Evolutionary conservation across 92 coral and sea anemone species (phyloP), one percentile per base, ranked within the genome.

Genomic region (Zoanthus sansibaricus): DNA sequence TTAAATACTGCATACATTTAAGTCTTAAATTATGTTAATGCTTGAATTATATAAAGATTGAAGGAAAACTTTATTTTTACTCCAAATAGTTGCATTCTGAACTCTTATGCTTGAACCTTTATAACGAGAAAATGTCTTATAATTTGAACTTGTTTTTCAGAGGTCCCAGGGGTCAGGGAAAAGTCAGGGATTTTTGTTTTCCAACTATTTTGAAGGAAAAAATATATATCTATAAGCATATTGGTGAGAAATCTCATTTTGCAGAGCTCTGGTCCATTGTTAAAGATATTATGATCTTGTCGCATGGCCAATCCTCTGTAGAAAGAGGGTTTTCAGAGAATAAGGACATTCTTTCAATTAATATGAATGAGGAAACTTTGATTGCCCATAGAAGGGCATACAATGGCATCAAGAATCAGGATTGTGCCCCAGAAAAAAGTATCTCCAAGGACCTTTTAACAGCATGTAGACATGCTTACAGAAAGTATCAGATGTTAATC

Each of bases 391-490:
- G 3, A 9, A 56, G 15, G 15, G 62, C 62, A 56, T 56, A 56
- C 1, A 56, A 56, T 13, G 62, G 62, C 15, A 11, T 56, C 62
- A 56, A 56, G 62, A 56, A 9, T 56, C 62, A 9, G 62, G 62
- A 56, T 9, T 56, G 62, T 10, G 62, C 62, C 15, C 16, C 62
- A 11, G 18, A 56, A 11, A 18, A 56, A 11, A 56, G 62, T 64
- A 64, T 64, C 71, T 17, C 71, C 7, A 64, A 64, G 71, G 71
- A 64, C 71, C 71, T 64, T 64, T 17, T 64, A 17, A 64, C 71
- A 64, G 31, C 71, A 20, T 64, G 71, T 64, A 64, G 71, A 64
- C 71, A 64, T 64, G 71, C 71, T 64, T 64, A 64, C 31, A 64
- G 31, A 17, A 64, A 64, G 71, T 64, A 64, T 17, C 71, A 64